phyloP scores from a whole-genome alignment of 2,888 invertebrate species.

The Gari tellinella region DNA sequence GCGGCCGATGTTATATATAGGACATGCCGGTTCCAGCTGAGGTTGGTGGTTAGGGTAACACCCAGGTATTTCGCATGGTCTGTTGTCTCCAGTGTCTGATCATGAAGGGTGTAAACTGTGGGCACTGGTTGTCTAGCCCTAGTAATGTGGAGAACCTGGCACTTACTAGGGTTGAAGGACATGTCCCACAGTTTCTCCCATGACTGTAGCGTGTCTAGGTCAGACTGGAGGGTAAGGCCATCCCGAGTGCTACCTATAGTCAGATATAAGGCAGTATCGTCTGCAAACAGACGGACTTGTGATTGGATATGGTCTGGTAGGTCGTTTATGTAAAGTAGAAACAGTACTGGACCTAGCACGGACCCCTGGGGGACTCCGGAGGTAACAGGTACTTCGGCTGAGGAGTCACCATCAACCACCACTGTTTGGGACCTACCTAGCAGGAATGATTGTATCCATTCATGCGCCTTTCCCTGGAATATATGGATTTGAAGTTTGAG shows the following conservation, averaged over 20 bases:
- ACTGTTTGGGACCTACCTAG: not conserved
- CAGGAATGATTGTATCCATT: not conserved
- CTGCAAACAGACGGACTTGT: not conserved
- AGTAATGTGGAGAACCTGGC: too few relatives aligned
- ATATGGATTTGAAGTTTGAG: not conserved
- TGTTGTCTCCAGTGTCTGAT: slow-evolving; percentile 10
- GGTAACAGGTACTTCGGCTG: too few relatives aligned
- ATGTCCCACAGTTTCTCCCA: slow-evolving; percentile 9
- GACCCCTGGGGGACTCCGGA: slow-evolving; percentile 7
- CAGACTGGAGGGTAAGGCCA: not conserved
- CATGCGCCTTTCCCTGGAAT: not conserved
- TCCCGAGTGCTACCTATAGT: not conserved
- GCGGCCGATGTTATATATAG: slow-evolving; percentile 15
- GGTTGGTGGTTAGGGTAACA: slow-evolving; percentile 18
- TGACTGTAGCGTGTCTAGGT: not conserved
- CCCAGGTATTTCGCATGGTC: slow-evolving; percentile 33
- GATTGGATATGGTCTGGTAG: not conserved
- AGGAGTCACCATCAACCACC: not conserved
- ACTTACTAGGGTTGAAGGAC: not conserved
- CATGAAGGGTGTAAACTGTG: slow-evolving; percentile 14
- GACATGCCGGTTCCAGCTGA: slow-evolving; percentile 22
- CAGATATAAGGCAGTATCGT: not conserved
- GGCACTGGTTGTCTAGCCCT: too few relatives aligned
- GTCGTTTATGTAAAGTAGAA: not conserved
- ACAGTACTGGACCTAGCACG: not conserved